Evolutionary conservation across 2,888 invertebrate species (phyloP), one percentile per base, ranked within the genome.

Genomic region (Oligia fasciuncula): DNA sequence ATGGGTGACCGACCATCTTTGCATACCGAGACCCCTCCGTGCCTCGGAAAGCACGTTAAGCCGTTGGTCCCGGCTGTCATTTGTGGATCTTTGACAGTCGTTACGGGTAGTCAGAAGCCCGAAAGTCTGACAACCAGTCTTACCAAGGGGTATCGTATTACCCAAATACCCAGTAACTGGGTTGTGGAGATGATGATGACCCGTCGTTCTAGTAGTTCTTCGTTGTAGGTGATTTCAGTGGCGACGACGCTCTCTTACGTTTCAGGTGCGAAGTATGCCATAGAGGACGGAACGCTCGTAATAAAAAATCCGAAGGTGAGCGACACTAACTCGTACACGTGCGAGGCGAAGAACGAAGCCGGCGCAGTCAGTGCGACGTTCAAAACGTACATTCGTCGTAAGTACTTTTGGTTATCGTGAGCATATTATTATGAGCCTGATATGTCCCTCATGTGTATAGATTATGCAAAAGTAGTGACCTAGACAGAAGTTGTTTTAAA

Each of bases 241-340:
- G 6, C 9, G 11, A 40, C 17, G 11, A 40, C 17, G 11, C 49
- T 49, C 23, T 40, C 5, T 80, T 51, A 40, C 65, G 17, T 80
- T 85, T 60, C 75, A 87, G 87, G 14, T 23, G 14, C 62, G 0
- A 87, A 77, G 62, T 87, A 83, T 73, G 73, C 75, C 3, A 73
- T 77, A 23, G 75, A 79, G 4, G 51, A 84, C 19, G 87, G 84
- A 35, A 67, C 62, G 14, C 69, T 87, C 6, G 23, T 77, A 40
- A 80, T 87, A 57, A 84, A 13, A 73, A 2, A 75, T 60, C 85
- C 79, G 4, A 76, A n/a, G 11, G 76, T 82, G n/a, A 69, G 23
- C 43, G 87, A 87, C 57, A 72, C 74, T 66, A 65, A 76, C 29
- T 69, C 40, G 0, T 87, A 87, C 76, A 77, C 70, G 0, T 87